Evolutionary conservation across 2,113 vertebrate genomes (phyloP).

Genomic region (Odocoileus hemionus): DNA sequence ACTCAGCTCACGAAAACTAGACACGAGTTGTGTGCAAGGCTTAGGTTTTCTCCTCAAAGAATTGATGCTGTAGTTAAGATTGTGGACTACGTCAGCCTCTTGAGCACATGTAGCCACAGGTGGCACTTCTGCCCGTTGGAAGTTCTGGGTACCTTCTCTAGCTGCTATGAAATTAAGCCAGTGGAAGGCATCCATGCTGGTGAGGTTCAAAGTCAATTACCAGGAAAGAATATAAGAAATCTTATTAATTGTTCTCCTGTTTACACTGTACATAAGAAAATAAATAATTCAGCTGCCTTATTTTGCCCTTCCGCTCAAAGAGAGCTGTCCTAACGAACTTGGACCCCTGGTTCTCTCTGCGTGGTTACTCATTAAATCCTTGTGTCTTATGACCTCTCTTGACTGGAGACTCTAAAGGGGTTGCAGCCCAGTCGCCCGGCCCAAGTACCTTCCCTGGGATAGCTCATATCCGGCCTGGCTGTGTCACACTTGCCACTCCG

Average conservation of each 20-base stretch:
- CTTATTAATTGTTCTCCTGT: not conserved
- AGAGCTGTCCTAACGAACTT: conserved; percentile 5
- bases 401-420: not conserved
- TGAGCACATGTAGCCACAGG: not conserved
- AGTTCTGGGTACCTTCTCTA: not conserved
- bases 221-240: not conserved
- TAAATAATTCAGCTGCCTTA: not conserved
- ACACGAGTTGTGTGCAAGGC: not conserved
- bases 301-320: not conserved
- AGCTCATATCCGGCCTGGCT: not conserved
- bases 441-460: not conserved
- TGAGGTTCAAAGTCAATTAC: not conserved
- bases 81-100: not conserved
- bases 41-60: not conserved
- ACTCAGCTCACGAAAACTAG: not conserved
- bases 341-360: not conserved
- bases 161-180: not conserved
- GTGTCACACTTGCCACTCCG: not conserved
- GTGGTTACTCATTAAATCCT: conserved; percentile 37
- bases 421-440: not conserved
- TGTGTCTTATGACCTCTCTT: not conserved
- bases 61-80: not conserved
- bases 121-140: not conserved
- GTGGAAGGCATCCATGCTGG: not conserved
- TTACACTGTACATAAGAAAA: not conserved